A percentile compares a stretch with the other conserved stretches of the same genome.
These are phyloP conservation scores for Tupiocoris notatus DNA, from an alignment of 2,888 invertebrate genomes.

Conservation along the genomic window DNA sequence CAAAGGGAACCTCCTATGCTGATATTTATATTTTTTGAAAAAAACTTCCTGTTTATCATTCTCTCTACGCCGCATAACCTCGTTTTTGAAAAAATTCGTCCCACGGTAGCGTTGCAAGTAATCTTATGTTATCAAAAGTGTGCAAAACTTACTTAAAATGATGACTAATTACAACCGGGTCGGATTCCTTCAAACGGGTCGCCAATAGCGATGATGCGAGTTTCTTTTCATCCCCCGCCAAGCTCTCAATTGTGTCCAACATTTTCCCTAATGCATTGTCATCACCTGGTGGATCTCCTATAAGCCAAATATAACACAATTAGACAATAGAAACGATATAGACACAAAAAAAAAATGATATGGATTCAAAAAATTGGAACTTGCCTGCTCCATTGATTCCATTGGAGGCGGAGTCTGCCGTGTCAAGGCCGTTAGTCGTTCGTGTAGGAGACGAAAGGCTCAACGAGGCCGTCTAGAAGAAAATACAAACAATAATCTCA, in stretches of 20 bases:
- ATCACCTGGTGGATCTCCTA: not conserved
- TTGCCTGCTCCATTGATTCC: conserved; percentile 27
- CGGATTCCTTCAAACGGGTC: conserved; percentile 54
- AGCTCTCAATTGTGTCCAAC: conserved; percentile 44
- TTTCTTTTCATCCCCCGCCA: conserved; percentile 48
- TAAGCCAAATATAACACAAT: not conserved
- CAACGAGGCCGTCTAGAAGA: conserved; percentile 43
- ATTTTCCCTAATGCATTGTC: conserved; percentile 37
- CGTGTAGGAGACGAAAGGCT: conserved; percentile 44
- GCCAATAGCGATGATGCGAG: conserved; percentile 47
- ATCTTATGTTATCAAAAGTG: no score
- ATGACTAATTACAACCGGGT: conserved; percentile 57
- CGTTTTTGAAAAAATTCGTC: no score
- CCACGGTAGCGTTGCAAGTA: no score
- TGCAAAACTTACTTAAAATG: conserved; percentile 55
- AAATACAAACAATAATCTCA: no score
- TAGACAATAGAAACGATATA: no score
- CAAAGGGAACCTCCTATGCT: no score
- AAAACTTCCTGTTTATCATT: no score
- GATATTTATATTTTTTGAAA: no score
- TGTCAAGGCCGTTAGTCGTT: conserved; percentile 49
- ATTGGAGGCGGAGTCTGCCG: conserved; percentile 42
- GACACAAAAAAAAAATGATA: no score
- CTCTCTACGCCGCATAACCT: no score
- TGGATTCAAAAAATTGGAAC: not conserved